These are phyloP conservation scores for Lindbergichthys nudifrons DNA, from an alignment of 2,797 vertebrate species.

Conservation along the genomic window DNA sequence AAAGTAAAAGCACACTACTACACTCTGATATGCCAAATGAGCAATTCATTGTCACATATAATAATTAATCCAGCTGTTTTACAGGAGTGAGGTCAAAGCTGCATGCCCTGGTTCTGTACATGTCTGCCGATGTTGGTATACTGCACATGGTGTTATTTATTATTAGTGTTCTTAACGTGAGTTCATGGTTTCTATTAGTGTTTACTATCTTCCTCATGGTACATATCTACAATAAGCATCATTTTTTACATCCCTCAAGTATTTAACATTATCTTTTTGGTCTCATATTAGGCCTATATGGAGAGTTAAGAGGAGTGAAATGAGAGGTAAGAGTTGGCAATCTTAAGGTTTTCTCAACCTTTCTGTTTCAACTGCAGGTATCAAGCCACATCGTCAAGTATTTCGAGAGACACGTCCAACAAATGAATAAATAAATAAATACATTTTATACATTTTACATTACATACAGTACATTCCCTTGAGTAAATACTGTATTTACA, in stretches of 20 bases:
- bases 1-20: conserved; percentile 77
- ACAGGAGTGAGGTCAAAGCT: conserved; percentile 62
- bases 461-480: conserved; percentile 88
- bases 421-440: conserved; percentile 86
- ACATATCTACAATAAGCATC: conserved; percentile 77
- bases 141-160: conserved; percentile 43
- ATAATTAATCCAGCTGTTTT: conserved; percentile 50
- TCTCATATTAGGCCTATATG: conserved; percentile 67
- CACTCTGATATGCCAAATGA: conserved; percentile 66
- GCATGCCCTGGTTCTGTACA: conserved; percentile 65
- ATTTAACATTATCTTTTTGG: conserved; percentile 74
- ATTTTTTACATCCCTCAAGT: conserved; percentile 66
- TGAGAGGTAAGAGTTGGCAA: conserved; percentile 82
- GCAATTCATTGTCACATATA: conserved; percentile 59
- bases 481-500: conserved; percentile 85
- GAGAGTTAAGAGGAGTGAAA: conserved; percentile 62
- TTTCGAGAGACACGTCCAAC: conserved; percentile 70
- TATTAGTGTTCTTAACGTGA: conserved; percentile 51
- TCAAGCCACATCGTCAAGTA: conserved; percentile 74
- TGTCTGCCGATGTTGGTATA: conserved; percentile 58
- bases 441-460: conserved; percentile 86
- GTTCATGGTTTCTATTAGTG: conserved; percentile 62
- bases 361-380: conserved; percentile 56
- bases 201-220: conserved; percentile 62
- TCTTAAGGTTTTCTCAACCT: conserved; percentile 64